Percentiles rank a stretch among this genome's conserved stretches.
Evolutionary conservation across 1,140 invertebrate species (phyloP).

Genomic region (Ridgeia piscesae): DNA sequence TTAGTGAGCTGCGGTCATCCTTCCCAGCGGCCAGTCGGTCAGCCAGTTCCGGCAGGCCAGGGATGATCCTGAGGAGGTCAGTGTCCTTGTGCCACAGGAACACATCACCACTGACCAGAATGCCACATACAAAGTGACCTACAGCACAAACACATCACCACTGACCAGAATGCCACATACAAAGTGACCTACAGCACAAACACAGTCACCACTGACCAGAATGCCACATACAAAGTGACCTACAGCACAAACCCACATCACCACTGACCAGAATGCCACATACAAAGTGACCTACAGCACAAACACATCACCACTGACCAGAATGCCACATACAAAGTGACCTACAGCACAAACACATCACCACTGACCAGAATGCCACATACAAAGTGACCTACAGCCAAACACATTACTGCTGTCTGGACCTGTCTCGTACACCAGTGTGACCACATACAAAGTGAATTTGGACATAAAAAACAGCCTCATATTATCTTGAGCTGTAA

Average conservation of each 20-base stretch:
- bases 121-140: constrained; percentile 48
- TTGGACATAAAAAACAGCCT: background rate
- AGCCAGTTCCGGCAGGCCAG: constrained; percentile 37
- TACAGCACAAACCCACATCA: constrained; percentile 33
- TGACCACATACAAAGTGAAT: no score
- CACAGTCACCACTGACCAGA: constrained; percentile 28
- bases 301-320: constrained; percentile 49
- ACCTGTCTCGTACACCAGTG: no score
- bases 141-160: constrained; percentile 33
- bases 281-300: constrained; percentile 49
- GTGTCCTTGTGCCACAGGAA: constrained; percentile 56
- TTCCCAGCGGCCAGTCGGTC: background rate
- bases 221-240: constrained; percentile 48
- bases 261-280: no score
- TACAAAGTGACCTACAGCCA: constrained; percentile 44
- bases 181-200: constrained; percentile 40
- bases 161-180: constrained; percentile 44
- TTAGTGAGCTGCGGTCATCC: background rate
- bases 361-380: constrained; percentile 46
- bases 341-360: constrained; percentile 35
- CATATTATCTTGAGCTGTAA: no score
- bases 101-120: constrained; percentile 47
- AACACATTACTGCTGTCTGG: no score
- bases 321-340: constrained; percentile 44
- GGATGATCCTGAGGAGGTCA: constrained; percentile 48